Evolutionary conservation across 2,888 invertebrate species (phyloP).

Genomic region (Adela reaumurella): DNA sequence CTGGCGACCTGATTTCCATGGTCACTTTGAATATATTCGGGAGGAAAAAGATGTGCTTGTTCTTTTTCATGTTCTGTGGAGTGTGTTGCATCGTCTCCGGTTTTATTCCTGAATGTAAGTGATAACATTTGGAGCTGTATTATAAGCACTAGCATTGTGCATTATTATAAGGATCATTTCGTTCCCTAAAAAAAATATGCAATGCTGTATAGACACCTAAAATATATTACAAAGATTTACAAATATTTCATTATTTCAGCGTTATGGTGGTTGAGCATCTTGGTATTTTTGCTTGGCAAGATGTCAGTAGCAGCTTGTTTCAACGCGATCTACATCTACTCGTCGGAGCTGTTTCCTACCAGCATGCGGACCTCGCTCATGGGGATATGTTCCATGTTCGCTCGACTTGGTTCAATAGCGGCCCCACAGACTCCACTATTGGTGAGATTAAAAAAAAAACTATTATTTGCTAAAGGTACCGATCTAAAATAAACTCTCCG

Average conservation of each 20-base stretch:
- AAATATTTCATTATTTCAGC: no score
- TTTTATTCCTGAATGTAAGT: conserved; percentile 46
- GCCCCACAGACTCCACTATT: background rate
- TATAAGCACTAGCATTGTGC: no score
- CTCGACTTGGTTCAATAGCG: background rate
- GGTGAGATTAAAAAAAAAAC: no score
- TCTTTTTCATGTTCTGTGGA: conserved; percentile 57
- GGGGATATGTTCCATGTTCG: background rate
- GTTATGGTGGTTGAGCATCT: conserved; percentile 31
- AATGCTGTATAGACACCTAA: no score
- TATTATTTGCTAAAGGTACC: no score
- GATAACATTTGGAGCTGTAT: no score
- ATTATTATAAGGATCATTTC: no score
- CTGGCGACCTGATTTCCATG: conserved; percentile 64
- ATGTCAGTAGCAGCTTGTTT: background rate
- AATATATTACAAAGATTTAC: no score
- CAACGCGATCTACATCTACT: background rate
- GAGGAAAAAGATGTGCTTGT: conserved; percentile 57
- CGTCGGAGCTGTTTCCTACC: background rate
- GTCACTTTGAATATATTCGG: conserved; percentile 62
- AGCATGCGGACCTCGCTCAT: background rate
- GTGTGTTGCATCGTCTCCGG: conserved; percentile 48
- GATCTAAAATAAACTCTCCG: no score
- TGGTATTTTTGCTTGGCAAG: background rate
- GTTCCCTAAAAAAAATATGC: no score